Evolutionary conservation across 37 sponge, comb jelly and placozoan genomes (phyloP).

Genomic region (Axinella damicornis): DNA sequence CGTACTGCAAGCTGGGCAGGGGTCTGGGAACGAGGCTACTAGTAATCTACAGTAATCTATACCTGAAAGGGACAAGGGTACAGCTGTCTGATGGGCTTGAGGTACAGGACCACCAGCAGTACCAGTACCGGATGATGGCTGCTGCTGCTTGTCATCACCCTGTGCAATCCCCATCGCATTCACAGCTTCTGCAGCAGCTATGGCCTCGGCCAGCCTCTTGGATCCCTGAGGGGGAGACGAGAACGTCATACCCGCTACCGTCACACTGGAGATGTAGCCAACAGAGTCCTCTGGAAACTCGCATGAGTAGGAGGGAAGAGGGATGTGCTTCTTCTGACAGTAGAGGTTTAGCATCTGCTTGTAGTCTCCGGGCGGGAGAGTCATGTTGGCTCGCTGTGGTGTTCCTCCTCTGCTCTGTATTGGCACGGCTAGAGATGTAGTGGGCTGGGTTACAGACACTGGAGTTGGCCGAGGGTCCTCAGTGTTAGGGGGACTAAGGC

Average conservation of each 20-base stretch:
- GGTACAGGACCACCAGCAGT: not conserved
- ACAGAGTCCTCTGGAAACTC: slow-evolving; percentile 26
- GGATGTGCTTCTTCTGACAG: slow-evolving; percentile 49
- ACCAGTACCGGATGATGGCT: too few relatives aligned
- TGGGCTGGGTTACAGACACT: too few relatives aligned
- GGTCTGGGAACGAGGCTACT: too few relatives aligned
- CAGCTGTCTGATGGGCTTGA: not conserved
- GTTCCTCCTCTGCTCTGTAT: too few relatives aligned
- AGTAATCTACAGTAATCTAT: too few relatives aligned
- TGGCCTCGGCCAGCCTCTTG: slow-evolving; percentile 42
- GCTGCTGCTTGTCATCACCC: not conserved
- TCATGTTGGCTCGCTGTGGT: too few relatives aligned
- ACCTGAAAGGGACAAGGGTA: too few relatives aligned
- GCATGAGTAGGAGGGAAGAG: slow-evolving; percentile 14
- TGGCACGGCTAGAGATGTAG: too few relatives aligned
- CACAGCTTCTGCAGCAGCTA: slow-evolving; percentile 40
- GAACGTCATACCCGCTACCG: slow-evolving; percentile 8
- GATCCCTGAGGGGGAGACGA: slow-evolving; percentile 20
- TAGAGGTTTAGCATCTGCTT: slow-evolving; percentile 24
- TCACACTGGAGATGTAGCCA: slow-evolving; percentile 43
- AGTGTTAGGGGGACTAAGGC: too few relatives aligned
- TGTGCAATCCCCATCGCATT: not conserved
- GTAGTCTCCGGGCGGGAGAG: not conserved
- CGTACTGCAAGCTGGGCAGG: too few relatives aligned
- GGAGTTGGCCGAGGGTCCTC: too few relatives aligned